Base-by-base conservation (phyloP, 2,888 invertebrate genomes). In the Watsonalla binaria region DNA sequence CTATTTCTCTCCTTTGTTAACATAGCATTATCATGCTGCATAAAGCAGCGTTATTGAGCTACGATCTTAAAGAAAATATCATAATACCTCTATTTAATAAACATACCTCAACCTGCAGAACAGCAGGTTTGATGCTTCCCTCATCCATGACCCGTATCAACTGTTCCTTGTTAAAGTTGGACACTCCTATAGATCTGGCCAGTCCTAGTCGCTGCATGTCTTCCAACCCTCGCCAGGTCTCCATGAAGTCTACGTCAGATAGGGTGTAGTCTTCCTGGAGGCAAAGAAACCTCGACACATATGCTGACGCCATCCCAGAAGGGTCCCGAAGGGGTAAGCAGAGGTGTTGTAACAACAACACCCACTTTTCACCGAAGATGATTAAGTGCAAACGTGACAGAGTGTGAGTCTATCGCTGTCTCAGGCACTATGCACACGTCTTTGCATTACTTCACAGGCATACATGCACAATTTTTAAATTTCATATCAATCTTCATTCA, bases 101-200 rank as follows among this genome's bases (percentile, higher is more conserved):
- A 37, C 11, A 46, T 63, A 87, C 89, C 84, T 90, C 89, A 34
- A 87, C 93, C 82, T 94, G 93, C 68, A 94, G 90, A 0, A 83
- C 92, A 0, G 91, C 92, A 0, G 94, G 94, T 60, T 89, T 92
- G 11, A 94, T 79, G 0, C 62, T 84, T 2, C 92, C 91, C 51
- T 85, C 87, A 1, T 90, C 82, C 5, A 95, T 60, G n/a, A 96
- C 65, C 48, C 94, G 86, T 13, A 92, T 82, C 15, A 96, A 71
- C 76, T 96, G 96, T 35, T 92, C 82, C 47, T 90, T 91, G 72
- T 95, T 96, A 72, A 96, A 96, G 79, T 96, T 96, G 15, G 96
- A 96, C 5, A 96, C 69, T 0, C 96, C 96, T 52, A 96, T 95
- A 45, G 93, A 92, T 70, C 92, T 94, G 0, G 92, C 84, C 9